Evolutionary conservation across 2,797 vertebrate genomes (phyloP), one percentile per base, ranked within the genome.

Genomic region (Crax fasciolata): DNA sequence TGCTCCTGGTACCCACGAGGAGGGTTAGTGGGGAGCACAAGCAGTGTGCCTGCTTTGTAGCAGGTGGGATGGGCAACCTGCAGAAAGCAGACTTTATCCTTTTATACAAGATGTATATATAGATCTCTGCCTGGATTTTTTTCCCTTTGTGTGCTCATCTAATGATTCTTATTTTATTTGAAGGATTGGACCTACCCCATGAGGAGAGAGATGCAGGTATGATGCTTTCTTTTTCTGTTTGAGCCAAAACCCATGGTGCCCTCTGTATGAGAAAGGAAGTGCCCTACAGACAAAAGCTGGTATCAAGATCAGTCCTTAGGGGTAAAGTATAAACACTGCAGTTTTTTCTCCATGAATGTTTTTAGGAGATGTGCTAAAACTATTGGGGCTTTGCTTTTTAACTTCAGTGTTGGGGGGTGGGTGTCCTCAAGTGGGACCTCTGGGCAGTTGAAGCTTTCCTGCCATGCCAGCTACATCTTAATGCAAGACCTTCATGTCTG

Each of bases 131-230:
- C 48, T 74, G 57, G 44, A 35, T 59, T 25, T 70, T 63, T 73
- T 81, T 32, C 35, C n/a, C 23, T 79, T 21, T 59, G 2, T 79
- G 6, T 57, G 7, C 63, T 35, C 25, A 23, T 81, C 9, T 94
- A 94, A 95, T 79, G 67, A 1, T 90, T 74, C 88, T 89, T 82
- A 10, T 83, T 79, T 89, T 57, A 7, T 90, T 96, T 96, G 23
- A 97, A 99, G 99, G 99, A 99, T 96, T 99, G 99, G 99, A 99
- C 98, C 78, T 99, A 99, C 97, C 99, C 99, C 71, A 99, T 99
- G 99, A 99, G 99, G 97, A 98, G 99, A 97, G 99, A 99, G 80
- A 99, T 99, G 99, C 99, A 99, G 99, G 99, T 99, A 98, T 83
- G 96, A 32, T 1, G 0, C 30, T 90, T 88, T 41, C 8, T 11